These are phyloP conservation scores for Chaetodon trifascialis DNA, from an alignment of 2,113 vertebrate genomes.

Conservation along the genomic window DNA sequence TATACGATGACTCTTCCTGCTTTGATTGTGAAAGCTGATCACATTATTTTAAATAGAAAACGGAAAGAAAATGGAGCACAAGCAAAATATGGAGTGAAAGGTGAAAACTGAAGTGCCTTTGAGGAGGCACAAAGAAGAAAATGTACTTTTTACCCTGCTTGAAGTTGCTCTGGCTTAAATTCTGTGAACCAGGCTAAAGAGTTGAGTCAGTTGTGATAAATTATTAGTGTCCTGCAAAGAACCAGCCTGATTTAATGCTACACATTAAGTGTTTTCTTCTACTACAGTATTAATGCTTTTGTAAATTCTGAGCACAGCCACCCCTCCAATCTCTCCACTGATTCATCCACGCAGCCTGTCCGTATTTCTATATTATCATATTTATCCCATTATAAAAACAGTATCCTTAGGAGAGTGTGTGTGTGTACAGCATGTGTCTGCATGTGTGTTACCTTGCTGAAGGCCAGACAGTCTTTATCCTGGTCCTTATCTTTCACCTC, in stretches of 20 bases:
- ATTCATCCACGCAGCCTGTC: background rate
- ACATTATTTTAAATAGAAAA: background rate
- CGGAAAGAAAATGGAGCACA: background rate
- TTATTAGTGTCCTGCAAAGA: conserved; percentile 51
- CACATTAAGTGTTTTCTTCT: conserved; percentile 28
- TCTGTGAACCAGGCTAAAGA: conserved; percentile 5
- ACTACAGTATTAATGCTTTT: conserved; percentile 32
- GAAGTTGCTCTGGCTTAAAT: conserved; percentile 42
- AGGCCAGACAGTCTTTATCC: conserved; percentile 98
- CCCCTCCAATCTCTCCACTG: conserved; percentile 14
- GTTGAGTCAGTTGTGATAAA: conserved; percentile 35
- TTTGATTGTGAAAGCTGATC: background rate
- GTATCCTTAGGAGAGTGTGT: conserved; percentile 7
- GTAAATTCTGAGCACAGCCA: conserved; percentile 15
- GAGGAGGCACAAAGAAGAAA: background rate
- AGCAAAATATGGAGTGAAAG: background rate
- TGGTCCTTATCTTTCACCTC: conserved; percentile 98
- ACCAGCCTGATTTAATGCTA: conserved; percentile 30
- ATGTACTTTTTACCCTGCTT: conserved; percentile 6
- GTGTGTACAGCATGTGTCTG: background rate
- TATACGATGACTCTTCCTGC: background rate
- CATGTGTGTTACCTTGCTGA: conserved; percentile 90
- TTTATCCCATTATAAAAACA: conserved; percentile 10
- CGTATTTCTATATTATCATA: background rate
- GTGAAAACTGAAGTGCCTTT: conserved; percentile 6